Conservation (phyloP, 2,113 vertebrate species). For the Cairina moschata region DNA sequence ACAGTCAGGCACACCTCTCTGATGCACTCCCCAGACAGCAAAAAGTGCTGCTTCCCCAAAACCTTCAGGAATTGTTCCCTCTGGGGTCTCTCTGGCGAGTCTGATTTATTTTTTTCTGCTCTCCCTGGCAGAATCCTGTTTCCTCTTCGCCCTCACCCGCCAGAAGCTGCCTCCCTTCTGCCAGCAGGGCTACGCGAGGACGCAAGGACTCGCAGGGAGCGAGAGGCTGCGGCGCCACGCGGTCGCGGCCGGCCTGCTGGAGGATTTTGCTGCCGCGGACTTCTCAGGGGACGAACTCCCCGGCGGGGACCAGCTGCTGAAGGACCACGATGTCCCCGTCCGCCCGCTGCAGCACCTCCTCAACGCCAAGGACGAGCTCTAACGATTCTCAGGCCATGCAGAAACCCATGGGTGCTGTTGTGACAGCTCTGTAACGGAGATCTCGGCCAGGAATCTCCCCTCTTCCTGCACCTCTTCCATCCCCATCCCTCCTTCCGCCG, state of each 20-base stretch:
- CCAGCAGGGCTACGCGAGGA: slow-evolving; percentile 85
- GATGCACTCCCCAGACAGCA: neutral
- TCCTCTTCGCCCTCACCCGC: slow-evolving; percentile 86
- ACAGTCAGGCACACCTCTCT: neutral
- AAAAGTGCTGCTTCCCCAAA: neutral
- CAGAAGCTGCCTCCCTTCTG: slow-evolving; percentile 89
- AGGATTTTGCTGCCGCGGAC: slow-evolving; percentile 1
- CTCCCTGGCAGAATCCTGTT: slow-evolving; percentile 87
- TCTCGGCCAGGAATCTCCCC: neutral
- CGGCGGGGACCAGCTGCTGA: slow-evolving; percentile 12
- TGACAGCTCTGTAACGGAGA: neutral
- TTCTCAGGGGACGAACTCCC: neutral
- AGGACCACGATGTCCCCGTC: neutral
- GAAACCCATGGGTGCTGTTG: neutral
- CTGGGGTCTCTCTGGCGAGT: neutral
- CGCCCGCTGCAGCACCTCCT: slow-evolving; percentile 62
- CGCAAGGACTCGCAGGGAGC: slow-evolving; percentile 79
- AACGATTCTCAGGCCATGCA: slow-evolving; percentile 40
- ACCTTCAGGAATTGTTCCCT: neutral
- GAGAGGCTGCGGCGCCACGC: slow-evolving; percentile 61
- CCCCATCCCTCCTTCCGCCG: neutral
- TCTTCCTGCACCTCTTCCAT: neutral
- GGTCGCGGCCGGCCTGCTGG: slow-evolving; percentile 58
- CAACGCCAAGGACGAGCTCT: slow-evolving; percentile 81
- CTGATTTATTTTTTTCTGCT: neutral